phyloP scores from a whole-genome alignment of 2,113 vertebrate species.

The Phalacrocorax brasilianus region DNA sequence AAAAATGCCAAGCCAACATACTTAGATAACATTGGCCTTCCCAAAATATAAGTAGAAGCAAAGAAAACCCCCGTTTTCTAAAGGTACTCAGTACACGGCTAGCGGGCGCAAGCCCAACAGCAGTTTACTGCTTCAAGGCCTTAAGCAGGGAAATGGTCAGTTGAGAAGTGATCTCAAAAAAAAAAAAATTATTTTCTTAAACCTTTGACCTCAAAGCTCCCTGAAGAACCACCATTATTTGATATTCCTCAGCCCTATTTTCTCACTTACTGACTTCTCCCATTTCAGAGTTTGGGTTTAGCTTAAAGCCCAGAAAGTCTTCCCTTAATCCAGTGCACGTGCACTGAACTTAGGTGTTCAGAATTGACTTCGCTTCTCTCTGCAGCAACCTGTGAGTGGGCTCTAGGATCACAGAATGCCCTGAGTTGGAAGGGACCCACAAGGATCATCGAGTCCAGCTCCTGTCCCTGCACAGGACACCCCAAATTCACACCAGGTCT shows the following conservation, averaged over 20 bases:
- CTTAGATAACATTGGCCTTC: accelerated
- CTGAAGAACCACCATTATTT: background rate
- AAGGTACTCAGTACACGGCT: background rate
- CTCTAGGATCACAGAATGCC: too few species aligned
- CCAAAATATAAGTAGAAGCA: background rate
- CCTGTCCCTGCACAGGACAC: too few species aligned
- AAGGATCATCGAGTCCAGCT: too few species aligned
- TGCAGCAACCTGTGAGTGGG: background rate
- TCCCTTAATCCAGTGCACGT: background rate
- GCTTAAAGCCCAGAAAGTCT: background rate
- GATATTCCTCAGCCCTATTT: background rate
- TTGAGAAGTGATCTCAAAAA: background rate
- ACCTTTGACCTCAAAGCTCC: background rate
- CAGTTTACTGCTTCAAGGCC: background rate
- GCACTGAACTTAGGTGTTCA: background rate
- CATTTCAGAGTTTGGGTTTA: background rate
- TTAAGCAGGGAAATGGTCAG: background rate
- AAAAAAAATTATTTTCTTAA: background rate
- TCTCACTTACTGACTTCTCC: background rate
- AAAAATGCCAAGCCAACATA: accelerated
- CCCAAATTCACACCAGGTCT: too few species aligned
- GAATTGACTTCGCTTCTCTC: background rate
- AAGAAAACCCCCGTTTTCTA: background rate
- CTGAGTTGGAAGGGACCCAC: too few species aligned
- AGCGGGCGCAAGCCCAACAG: background rate